Evolutionary conservation across 2,888 invertebrate genomes (phyloP), one percentile per base, ranked within the genome.

Genomic region (Colletes collaris): DNA sequence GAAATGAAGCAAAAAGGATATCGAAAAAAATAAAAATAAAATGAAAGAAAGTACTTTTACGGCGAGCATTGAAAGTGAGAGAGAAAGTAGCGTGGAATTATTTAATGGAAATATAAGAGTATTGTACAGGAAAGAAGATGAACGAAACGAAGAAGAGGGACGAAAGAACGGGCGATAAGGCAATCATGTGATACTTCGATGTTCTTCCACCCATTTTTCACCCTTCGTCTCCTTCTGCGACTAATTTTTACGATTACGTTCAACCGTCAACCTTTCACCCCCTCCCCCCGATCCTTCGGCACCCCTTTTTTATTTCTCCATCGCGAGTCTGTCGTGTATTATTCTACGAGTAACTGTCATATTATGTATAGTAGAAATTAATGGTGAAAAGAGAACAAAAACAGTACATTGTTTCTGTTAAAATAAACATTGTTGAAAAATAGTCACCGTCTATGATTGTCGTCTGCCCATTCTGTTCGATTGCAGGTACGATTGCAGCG

Each of bases 401-500:
- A 89, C 92, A 92, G 90, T 91, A 89, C 90, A 91, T 90, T 92
- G 91, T 92, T 92, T 92, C 91, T 91, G 91, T 92, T 92, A 89
- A 92, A 91, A 92, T 91, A 92, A 92, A 92, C 74, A 86, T 90
- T 91, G 92, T 92, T 92, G 88, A 91, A 90, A 91, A 91, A 87
- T 90, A 89, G 4, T 35, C 11, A 27, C 56, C 35, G 19, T 4
- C n/a, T 13, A 44, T 27, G 19, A 10, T 5, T 5, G 44, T 16
- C 0, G 44, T 16, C 0, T 58, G 16, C 7, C 19, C 2, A 53
- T 16, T 16, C 40, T 7, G 46, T 4, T 35, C 16, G 10, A 6
- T 60, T 5, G 4, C 13, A 27, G 4, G 16, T 5, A 60, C 40
- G n/a, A 16, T 16, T 16, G 5, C 19, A 44, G 16, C 19, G 13